Conservation (phyloP, 2,888 invertebrate species). For the Temnothorax unifasciatus region DNA sequence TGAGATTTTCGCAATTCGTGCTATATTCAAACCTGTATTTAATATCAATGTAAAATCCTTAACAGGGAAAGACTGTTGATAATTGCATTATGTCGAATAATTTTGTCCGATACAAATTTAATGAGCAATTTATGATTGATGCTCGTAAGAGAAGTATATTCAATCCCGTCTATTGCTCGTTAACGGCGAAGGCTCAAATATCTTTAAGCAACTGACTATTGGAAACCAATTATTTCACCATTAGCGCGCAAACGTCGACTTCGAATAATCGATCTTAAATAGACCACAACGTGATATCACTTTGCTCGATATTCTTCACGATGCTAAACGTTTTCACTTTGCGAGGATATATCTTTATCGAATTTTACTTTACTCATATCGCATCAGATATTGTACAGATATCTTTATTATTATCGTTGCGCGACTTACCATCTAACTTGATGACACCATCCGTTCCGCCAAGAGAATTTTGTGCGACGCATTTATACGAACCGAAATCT, state of each 20-base stretch:
- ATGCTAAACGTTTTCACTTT: background rate
- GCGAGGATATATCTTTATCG: background rate
- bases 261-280: conserved; percentile 67
- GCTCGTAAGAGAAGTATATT: conserved; percentile 61
- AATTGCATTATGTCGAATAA: conserved; percentile 55
- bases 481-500: conserved; percentile 96
- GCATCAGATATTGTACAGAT: background rate
- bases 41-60: background rate
- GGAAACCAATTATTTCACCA: conserved; percentile 74
- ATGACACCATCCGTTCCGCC: conserved; percentile 96
- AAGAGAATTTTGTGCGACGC: conserved; percentile 96
- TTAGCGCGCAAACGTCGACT: conserved; percentile 65
- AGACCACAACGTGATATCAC: conserved; percentile 50
- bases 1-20: background rate
- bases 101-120: conserved; percentile 72
- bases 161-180: conserved; percentile 71
- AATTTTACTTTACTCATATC: background rate
- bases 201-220: conserved; percentile 67
- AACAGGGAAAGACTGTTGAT: background rate
- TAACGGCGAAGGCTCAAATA: conserved; percentile 51
- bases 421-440: conserved; percentile 93
- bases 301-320: conserved; percentile 34
- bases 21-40: background rate
- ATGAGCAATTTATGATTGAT: conserved; percentile 76
- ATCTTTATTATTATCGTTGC: background rate